Percentiles rank a stretch among this genome's conserved stretches.
Conservation (phyloP, 2,113 vertebrate genomes). For the Hemicordylus capensis region DNA sequence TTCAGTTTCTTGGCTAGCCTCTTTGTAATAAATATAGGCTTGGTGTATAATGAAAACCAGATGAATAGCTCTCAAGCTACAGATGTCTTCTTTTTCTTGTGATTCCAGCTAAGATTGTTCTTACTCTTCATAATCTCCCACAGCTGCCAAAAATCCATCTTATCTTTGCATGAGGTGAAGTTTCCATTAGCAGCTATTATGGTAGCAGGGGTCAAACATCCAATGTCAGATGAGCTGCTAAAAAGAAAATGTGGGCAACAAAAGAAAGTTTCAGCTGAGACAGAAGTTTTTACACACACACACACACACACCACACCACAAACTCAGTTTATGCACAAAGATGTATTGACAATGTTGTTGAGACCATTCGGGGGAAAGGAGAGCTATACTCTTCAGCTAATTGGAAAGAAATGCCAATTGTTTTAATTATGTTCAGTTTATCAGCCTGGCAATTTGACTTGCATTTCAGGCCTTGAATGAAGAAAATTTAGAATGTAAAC, state of each 20-base stretch:
- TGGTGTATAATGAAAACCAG: conserved; percentile 89
- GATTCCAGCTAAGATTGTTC: conserved; percentile 85
- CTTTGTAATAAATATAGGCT: conserved; percentile 82
- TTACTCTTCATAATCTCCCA: conserved; percentile 86
- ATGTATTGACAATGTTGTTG: conserved; percentile 22
- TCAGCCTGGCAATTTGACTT: conserved; percentile 5
- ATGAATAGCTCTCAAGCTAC: conserved; percentile 85
- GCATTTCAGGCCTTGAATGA: conserved; percentile 13
- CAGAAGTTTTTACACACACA: too few species aligned
- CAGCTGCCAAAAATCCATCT: conserved; percentile 88
- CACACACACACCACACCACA: too few species aligned
- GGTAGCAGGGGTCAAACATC: conserved; percentile 76
- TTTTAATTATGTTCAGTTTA: conserved; percentile 34
- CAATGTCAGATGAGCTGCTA: conserved; percentile 75
- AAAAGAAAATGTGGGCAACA: conserved; percentile 65
- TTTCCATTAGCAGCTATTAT: conserved; percentile 88
- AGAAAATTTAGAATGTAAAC: conserved; percentile 37
- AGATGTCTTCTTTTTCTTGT: conserved; percentile 82
- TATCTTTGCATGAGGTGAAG: conserved; percentile 91
- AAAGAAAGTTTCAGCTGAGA: conserved; percentile 49
- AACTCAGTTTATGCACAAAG: conserved; percentile 17
- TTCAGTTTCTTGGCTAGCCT: conserved; percentile 83
- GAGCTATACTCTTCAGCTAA: not conserved
- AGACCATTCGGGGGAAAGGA: not conserved
- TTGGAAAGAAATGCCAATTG: not conserved